Evolutionary conservation across 2,888 invertebrate genomes (phyloP).

Genomic region (Diarsia rubi): DNA sequence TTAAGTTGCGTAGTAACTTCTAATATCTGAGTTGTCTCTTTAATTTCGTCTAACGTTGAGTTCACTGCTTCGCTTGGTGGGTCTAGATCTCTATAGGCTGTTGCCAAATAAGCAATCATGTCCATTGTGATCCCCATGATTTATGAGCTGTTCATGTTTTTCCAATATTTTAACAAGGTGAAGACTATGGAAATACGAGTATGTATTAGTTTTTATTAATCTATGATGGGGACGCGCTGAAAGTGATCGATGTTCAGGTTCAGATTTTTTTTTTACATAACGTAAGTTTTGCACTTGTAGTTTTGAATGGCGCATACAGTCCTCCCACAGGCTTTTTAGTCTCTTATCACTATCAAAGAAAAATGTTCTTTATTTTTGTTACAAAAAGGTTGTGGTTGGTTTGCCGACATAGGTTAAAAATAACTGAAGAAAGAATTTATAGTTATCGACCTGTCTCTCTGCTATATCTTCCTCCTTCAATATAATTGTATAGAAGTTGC

Average conservation of each 20-base stretch:
- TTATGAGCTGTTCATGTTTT: neutral
- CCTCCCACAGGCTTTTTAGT: neutral
- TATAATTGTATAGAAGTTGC: slow-evolving; percentile 47
- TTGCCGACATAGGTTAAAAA: neutral
- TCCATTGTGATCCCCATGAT: no score
- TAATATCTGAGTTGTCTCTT: neutral
- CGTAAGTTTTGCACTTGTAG: neutral
- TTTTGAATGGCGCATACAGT: neutral
- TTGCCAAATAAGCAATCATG: neutral
- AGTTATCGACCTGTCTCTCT: neutral
- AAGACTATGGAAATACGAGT: neutral
- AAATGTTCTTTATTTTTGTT: neutral
- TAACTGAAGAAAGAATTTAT: neutral
- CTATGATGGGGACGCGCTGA: neutral
- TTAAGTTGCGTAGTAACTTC: neutral
- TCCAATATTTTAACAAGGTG: neutral
- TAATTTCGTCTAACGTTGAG: neutral
- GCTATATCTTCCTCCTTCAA: slow-evolving; percentile 17
- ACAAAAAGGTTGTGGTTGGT: neutral
- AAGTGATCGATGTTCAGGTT: neutral
- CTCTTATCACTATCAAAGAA: neutral
- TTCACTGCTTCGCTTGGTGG: neutral
- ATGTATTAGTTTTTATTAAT: no score
- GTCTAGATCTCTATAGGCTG: neutral
- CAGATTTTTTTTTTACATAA: neutral